Base-by-base conservation (phyloP, 2,113 vertebrate species). In the Oreochromis tanganicae region DNA sequence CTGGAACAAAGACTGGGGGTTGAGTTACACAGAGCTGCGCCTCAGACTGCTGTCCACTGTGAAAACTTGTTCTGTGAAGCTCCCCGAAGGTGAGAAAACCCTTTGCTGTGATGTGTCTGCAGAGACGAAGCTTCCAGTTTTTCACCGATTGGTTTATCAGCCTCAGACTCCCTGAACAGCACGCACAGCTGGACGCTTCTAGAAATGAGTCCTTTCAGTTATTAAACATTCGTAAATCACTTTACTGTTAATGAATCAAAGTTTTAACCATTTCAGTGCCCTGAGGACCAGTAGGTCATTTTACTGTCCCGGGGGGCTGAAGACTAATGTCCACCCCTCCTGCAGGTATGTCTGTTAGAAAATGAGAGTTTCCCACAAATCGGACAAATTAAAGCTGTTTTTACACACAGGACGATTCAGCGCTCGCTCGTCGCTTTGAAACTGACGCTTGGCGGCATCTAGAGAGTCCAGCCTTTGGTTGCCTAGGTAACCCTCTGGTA, bases 71-170 rank as follows among this genome's bases (percentile, higher is more conserved):
- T 50, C 43, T 75, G 4, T 32, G 24, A 48, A 5, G 9, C 9
- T 11, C 9, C 16, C 43, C 5, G 5, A 8, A 19, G 43, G 16
- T 50, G 43, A 32, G 24, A 75, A 75, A 75, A 17, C 5, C 34
- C 34, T 75, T 27, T 19, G 43, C 41, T 75, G 71, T 12, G 41
- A 75, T 48, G 21, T 19, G 41, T 75, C 5, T 29, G 71, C 71
- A 48, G 41, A 48, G 71, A 3, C 16, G 0, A 27, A 43, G 21
- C 41, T 0, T 27, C 21, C 3, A 1, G 68, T 10, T 75, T 3
- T 7, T 75, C 71, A 11, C 24, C 3, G 43, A 12, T 29, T 32
- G 43, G 16, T 78, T 19, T 29, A 12, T 50, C 71, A 50, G 71
- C 24, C 71, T 75, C 71, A 19, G 71, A 27, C 24, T 32, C 16